Evolutionary conservation across 2,113 vertebrate genomes (phyloP), one percentile per base, ranked within the genome.

Genomic region (Orientallactaga bullata): DNA sequence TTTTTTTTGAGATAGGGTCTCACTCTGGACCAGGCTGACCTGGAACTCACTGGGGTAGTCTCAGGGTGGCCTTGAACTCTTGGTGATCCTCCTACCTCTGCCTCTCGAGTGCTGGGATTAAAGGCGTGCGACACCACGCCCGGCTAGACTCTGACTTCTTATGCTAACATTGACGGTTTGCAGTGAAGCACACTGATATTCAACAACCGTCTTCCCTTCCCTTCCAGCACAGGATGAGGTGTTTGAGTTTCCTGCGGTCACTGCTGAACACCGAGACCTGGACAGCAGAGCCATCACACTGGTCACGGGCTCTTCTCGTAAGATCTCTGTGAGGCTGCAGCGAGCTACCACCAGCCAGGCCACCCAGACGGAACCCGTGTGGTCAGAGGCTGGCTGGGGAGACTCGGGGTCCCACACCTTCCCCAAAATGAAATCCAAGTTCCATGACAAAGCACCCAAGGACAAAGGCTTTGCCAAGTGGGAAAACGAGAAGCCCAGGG

Each of bases 361-460:
- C 96, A 99, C 99, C 0, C 99, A 99, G 98, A 99, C 99, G 0
- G 99, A 99, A 60, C 99, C 99, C 0, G 97, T 99, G 72, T 99
- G 99, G 99, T 97, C 99, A 0, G 98, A 99, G n/a, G 97, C 98
- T 32, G 98, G 97, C 94, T 99, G 99, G 99, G 98, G 97, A 0
- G 98, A 99, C 68, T 97, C 98, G 0, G 99, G 99, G 51, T 99
- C 99, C 21, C 99, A 99, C 95, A 99, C 99, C 32, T 99, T 99
- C 94, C 99, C 99, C 77, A 99, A 99, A 98, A 99, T 99, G 99
- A 99, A 99, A 95, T 99, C 98, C 96, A 99, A 99, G 85, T 98
- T 99, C 96, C 98, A 99, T 0, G 97, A 99, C 73, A 99, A 99
- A 98, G 80, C 97, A 32, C 98, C 98, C 65, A 99, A 99, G 97